phyloP scores from a whole-genome alignment of 2,113 vertebrate genomes.

The Neolamprologus variostigma region DNA sequence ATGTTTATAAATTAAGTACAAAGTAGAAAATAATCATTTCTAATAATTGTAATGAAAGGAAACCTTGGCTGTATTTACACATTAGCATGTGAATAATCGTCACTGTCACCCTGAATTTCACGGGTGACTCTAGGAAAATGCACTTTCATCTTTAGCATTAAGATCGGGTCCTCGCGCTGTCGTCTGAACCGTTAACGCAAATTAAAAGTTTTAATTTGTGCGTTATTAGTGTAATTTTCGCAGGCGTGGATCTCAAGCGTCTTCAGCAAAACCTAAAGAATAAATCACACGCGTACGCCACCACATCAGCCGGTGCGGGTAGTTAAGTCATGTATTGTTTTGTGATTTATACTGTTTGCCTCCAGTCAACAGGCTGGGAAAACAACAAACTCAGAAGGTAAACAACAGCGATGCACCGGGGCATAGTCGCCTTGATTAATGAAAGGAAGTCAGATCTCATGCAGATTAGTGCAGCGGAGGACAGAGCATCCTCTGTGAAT shows the following conservation, averaged over 20 bases:
- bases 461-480: conserved; percentile 61
- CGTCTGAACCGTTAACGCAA: not conserved
- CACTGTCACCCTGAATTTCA: not conserved
- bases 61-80: not conserved
- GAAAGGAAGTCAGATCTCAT: conserved; percentile 68
- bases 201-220: not conserved
- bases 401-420: conserved; percentile 52
- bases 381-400: conserved; percentile 62
- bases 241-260: not conserved
- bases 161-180: not conserved
- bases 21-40: not conserved
- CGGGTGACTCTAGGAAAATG: not conserved
- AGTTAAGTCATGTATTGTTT: conserved; percentile 45
- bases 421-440: conserved; percentile 66
- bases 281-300: not conserved
- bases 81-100: not conserved
- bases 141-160: not conserved
- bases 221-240: not conserved
- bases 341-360: conserved; percentile 61
- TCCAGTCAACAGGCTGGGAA: conserved; percentile 58
- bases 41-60: not conserved
- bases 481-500: conserved; percentile 56
- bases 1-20: not conserved
- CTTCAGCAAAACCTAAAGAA: not conserved
- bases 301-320: not conserved